Evolutionary conservation across 2,888 invertebrate species (phyloP).

Genomic region (Branchellion lobata): DNA sequence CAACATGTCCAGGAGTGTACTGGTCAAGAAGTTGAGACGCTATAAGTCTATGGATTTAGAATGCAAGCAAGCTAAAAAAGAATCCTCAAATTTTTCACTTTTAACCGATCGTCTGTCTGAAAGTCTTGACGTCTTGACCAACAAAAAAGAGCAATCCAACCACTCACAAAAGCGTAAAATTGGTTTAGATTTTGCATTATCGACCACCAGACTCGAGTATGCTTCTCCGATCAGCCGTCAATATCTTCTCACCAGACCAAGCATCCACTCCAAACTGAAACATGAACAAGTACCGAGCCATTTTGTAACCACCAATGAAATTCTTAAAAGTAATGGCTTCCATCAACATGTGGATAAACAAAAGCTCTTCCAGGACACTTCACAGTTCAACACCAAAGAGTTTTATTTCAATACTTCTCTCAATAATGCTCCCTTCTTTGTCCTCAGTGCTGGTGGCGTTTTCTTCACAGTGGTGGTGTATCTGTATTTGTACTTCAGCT

Average conservation of each 20-base stretch:
- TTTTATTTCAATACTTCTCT: background rate
- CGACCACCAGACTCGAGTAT: too few relatives aligned
- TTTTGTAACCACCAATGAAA: background rate
- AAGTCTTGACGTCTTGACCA: too few relatives aligned
- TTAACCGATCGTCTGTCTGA: too few relatives aligned
- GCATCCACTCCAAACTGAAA: slow-evolving; percentile 10
- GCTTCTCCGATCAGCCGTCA: too few relatives aligned
- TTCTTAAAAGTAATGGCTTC: background rate
- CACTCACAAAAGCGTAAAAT: too few relatives aligned
- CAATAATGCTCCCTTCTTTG: slow-evolving; percentile 17
- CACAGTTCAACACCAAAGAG: background rate
- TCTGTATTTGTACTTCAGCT: slow-evolving; percentile 26
- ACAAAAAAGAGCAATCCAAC: too few relatives aligned
- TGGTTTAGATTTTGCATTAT: too few relatives aligned
- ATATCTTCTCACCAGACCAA: slow-evolving; percentile 20
- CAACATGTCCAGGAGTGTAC: background rate
- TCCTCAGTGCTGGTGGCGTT: slow-evolving; percentile 31
- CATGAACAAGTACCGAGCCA: background rate
- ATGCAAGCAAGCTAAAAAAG: too few relatives aligned
- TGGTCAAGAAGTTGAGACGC: background rate
- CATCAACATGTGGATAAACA: background rate
- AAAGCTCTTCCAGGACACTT: background rate
- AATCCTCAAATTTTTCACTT: background rate
- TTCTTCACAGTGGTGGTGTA: slow-evolving; percentile 39
- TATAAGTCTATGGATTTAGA: too few relatives aligned